These are phyloP conservation scores for Anarhynchus alexandrinus DNA, from an alignment of 2,113 vertebrate genomes.

Conservation along the genomic window DNA sequence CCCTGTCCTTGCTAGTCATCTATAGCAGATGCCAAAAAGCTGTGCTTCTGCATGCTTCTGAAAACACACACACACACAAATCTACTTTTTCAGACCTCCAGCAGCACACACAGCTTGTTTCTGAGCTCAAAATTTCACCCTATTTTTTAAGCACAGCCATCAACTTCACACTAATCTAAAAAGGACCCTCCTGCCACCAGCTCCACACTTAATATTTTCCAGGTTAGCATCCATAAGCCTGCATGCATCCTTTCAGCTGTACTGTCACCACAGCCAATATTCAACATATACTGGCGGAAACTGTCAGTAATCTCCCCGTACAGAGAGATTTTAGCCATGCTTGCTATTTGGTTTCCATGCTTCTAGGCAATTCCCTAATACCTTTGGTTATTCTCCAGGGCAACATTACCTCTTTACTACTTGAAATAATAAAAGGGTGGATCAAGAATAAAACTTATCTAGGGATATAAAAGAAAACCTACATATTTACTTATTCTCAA, in stretches of 20 bases:
- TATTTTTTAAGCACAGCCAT: not conserved
- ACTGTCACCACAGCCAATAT: not conserved
- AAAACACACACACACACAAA: not conserved
- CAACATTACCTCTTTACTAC: not conserved
- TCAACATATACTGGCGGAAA: not conserved
- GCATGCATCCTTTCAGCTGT: not conserved
- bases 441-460: not conserved
- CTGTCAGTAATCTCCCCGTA: not conserved
- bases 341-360: not conserved
- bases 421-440: not conserved
- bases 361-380: not conserved
- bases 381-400: not conserved
- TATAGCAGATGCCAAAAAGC: not conserved
- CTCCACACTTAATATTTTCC: not conserved
- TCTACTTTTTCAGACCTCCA: not conserved
- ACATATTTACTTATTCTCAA: not conserved
- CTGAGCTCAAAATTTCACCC: not conserved
- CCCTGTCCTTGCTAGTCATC: not conserved
- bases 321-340: not conserved
- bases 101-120: not conserved
- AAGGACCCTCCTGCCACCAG: not conserved
- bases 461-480: not conserved
- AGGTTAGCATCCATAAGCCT: not conserved
- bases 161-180: not conserved
- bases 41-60: not conserved